Base-by-base conservation (phyloP, 2,888 invertebrate genomes). In the Agriopis marginaria region DNA sequence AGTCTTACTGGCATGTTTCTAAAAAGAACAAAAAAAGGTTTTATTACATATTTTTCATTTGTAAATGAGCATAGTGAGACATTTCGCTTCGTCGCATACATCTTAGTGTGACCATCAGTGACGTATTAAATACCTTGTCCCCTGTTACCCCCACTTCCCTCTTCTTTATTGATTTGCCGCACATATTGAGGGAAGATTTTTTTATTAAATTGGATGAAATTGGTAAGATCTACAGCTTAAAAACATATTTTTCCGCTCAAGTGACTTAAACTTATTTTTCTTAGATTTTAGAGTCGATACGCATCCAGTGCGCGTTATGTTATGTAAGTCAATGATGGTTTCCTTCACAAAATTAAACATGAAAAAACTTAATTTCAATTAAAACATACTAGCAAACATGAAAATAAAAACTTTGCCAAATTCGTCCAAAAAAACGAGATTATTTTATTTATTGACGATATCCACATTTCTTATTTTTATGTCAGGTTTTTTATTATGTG, bases 371-470 rank as follows among this genome's bases (percentile, higher is more conserved):
- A 1, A 32, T 4, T 32, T n/a, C n/a, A n/a, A n/a, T n/a, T n/a
- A n/a, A n/a, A n/a, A n/a, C n/a, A n/a, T n/a, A n/a, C 6, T 11
- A 40, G 10, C 10, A 55, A 49, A 14, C 10, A 55, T 10, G 73
- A 53, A 11, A 1, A 14, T 6, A 72, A 53, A 11, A 1, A 14
- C 7, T 32, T 44, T 56, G 6, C 86, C 87, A 88, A 77, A 84
- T 89, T 85, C 81, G 80, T 85, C 71, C 50, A 74, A 47, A 66
- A n/a, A 71, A 77, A 79, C 83, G 92, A 93, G 93, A 93, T 93
- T 93, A 93, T 92, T 92, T 92, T 90, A 86, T 90, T 89, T 89
- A 86, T 87, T 88, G 86, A 83, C 77, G 79, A 85, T 80, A 66
- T 71, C 67, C 40, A 70, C 66, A 60, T 77, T 71, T 50, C 45